Base-by-base conservation (phyloP, 2,797 vertebrate genomes). In the Poecilia wingei region DNA sequence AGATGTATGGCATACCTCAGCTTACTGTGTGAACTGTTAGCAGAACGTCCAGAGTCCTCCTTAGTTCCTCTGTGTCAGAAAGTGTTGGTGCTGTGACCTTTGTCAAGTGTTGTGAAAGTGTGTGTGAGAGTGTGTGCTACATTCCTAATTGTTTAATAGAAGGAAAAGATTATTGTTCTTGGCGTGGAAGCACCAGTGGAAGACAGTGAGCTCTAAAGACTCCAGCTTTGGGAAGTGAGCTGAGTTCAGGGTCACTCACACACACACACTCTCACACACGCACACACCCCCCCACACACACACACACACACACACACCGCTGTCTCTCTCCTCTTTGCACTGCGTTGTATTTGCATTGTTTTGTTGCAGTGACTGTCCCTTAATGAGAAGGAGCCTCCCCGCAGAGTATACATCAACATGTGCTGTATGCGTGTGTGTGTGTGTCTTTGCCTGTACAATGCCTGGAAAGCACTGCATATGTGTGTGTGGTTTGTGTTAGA, bases 401-500 rank as follows among this genome's bases (percentile, higher is more conserved):
- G 57, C 80, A 82, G 86, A 90, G 81, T 79, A 82, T 55, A 78
- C 77, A 84, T 87, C 81, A 82, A 84, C 75, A 33, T 64, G 16
- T 76, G 36, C 64, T 72, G 39, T 33, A 10, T 9, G 51, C 1
- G 9, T 53, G 51, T 53, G 28, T 59, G 28, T 59, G 51, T 55
- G 8, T n/a, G 75, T 66, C 20, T 43, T 80, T 59, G 69, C 14
- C 69, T 76, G 81, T 73, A 76, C 41, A 79, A 84, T 80, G 86
- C 73, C 81, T 86, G 80, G 85, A 84, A 79, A 87, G 86, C 87
- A 82, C 84, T 88, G 77, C 70, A 81, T 76, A 85, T 93, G 72
- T 74, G 80, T 76, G 86, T 93, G 91, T 84, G 91, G 91, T 92
- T 92, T 91, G 75, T 76, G 76, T 76, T 86, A 86, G 85, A 83